phyloP scores from a whole-genome alignment of 2,113 vertebrate species.

The Corythoichthys haematopterus region DNA sequence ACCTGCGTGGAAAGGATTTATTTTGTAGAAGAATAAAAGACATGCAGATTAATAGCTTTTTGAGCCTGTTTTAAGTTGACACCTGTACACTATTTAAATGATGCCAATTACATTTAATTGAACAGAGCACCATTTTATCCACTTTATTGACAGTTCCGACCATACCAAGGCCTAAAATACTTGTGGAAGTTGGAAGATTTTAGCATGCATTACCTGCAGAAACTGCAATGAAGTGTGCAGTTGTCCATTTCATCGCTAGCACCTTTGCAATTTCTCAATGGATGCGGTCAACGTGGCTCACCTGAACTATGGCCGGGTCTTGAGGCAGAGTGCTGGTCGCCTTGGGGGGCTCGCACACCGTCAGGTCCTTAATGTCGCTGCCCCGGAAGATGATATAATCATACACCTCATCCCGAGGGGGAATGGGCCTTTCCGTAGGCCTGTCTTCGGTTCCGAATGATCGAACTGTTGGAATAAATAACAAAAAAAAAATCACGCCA shows the following conservation, averaged over 20 bases:
- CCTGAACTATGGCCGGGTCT: conserved; percentile 97
- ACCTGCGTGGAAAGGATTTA: too few relatives aligned
- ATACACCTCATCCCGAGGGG: conserved; percentile 93
- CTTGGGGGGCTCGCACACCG: conserved; percentile 95
- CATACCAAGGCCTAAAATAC: not conserved
- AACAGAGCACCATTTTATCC: too few relatives aligned
- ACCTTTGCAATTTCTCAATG: not conserved
- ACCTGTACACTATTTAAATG: too few relatives aligned
- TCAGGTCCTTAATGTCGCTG: conserved; percentile 96
- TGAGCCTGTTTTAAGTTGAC: too few relatives aligned
- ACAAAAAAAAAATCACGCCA: not conserved
- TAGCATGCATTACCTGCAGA: not conserved
- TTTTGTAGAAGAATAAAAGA: too few relatives aligned
- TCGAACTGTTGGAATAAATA: conserved; percentile 70
- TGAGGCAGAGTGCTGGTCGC: conserved; percentile 88
- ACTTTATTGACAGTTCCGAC: too few relatives aligned
- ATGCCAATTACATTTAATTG: too few relatives aligned
- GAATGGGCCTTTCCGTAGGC: conserved; percentile 92
- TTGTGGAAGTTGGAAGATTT: not conserved
- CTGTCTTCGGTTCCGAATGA: conserved; percentile 97
- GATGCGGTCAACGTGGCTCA: conserved; percentile 41
- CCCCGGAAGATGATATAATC: conserved; percentile 98
- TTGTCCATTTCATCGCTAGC: not conserved
- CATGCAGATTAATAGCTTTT: too few relatives aligned
- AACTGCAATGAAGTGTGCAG: not conserved